Evolutionary conservation across 2,888 invertebrate genomes (phyloP).

Genomic region (Blomia tropicalis): DNA sequence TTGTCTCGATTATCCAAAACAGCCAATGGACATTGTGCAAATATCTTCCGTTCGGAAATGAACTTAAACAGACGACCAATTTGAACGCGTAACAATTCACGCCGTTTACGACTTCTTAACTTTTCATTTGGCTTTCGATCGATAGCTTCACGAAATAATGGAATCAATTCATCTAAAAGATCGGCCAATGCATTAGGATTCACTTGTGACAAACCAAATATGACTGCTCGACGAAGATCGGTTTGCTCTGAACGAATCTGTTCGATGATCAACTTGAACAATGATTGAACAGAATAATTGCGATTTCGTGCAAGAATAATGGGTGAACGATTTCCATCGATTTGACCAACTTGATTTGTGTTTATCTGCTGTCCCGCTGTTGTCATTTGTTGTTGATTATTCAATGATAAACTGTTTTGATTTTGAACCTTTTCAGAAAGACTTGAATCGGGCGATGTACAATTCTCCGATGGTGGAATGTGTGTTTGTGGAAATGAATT

Average conservation of each 20-base stretch:
- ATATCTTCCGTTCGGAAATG: conserved; percentile 72
- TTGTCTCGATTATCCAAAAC: conserved; percentile 54
- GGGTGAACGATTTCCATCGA: conserved; percentile 53
- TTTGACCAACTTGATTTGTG: too few species aligned
- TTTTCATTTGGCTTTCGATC: conserved; percentile 87
- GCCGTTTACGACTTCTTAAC: conserved; percentile 67
- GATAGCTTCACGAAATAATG: conserved; percentile 81
- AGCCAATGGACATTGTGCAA: conserved; percentile 54
- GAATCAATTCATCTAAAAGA: conserved; percentile 81
- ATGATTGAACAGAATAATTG: conserved; percentile 51
- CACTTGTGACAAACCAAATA: conserved; percentile 68
- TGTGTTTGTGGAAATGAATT: not conserved
- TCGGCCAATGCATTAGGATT: conserved; percentile 89
- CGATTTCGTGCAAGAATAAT: conserved; percentile 33
- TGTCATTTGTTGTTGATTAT: not conserved
- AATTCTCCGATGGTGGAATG: conserved; percentile 46
- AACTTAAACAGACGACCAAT: conserved; percentile 77
- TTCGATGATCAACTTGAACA: conserved; percentile 84
- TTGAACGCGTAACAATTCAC: conserved; percentile 79
- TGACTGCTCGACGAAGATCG: conserved; percentile 84
- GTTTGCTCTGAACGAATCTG: conserved; percentile 76
- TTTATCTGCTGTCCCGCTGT: too few species aligned
- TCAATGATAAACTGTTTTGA: too few species aligned
- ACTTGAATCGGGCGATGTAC: conserved; percentile 35
- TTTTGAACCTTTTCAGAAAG: not conserved